A percentile compares a stretch with the other conserved stretches of the same genome.
Conservation (phyloP, 2,113 vertebrate genomes). For the Notarius quadriscutis region DNA sequence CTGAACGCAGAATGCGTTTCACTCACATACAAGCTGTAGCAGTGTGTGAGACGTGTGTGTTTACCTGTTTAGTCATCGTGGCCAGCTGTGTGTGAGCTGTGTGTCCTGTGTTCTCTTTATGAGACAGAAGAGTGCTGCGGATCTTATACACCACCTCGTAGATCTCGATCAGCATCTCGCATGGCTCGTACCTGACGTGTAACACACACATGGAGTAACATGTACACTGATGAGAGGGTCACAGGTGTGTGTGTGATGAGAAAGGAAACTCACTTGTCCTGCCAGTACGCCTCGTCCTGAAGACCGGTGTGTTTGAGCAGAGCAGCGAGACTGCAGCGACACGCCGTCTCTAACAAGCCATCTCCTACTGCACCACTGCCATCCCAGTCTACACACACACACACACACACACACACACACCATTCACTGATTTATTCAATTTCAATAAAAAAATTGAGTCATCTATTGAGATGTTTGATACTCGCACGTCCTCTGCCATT, state of each 20-base stretch:
- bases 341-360: constrained; percentile 71
- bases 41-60: not conserved
- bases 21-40: not conserved
- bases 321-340: constrained; percentile 76
- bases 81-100: constrained; percentile 56
- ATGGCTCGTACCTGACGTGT: constrained; percentile 70
- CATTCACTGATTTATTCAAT: too few relatives aligned
- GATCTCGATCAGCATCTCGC: constrained; percentile 72
- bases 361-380: constrained; percentile 64
- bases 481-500: not conserved
- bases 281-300: constrained; percentile 71
- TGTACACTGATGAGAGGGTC: not conserved
- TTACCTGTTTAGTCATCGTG: constrained; percentile 68
- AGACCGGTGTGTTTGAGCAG: constrained; percentile 78
- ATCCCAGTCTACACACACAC: constrained; percentile 73
- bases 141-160: constrained; percentile 77
- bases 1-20: too few relatives aligned
- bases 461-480: too few relatives aligned
- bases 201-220: constrained; percentile 29
- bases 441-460: too few relatives aligned
- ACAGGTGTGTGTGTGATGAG: not conserved
- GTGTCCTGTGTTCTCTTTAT: constrained; percentile 67
- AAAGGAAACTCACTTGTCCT: constrained; percentile 68
- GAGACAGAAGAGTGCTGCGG: constrained; percentile 70
- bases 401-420: constrained; percentile 13